Evolutionary conservation across 1,140 invertebrate genomes (phyloP), one percentile per base, ranked within the genome.

Genomic region (Ostrea denselamellosa): DNA sequence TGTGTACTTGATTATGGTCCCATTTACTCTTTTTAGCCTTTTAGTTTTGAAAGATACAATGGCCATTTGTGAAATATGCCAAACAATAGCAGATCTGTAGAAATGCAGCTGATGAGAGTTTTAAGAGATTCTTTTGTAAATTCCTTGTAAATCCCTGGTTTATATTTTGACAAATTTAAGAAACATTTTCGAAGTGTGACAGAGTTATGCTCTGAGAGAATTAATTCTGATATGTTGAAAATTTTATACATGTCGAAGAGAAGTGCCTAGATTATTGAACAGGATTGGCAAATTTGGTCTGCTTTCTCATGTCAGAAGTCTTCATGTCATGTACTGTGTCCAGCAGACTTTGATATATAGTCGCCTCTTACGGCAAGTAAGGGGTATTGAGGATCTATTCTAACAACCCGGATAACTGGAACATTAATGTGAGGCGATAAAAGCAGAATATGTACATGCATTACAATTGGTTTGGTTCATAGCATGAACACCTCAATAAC

Each of bases 21-120:
- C 34, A 84, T 90, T 25, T 88, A 91, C 56, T 86, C 90, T 12
- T 91, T 91, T 83, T 90, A 89, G 90, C 58, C 86, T 8, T 89
- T 86, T 77, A 87, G 68, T 34, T 91, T 85, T 53, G 83, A 85
- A 85, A 53, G 83, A 10, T 87, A 82, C 12, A 88, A 90, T 54
- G 89, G 89, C 17, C 17, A 85, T 51, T 54, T 90, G 19, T 86
- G 87, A 28, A 77, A 9, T 22, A 62, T 82, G 44, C 68, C 86
- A 12, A 87, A n/a, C 17, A 89, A 89, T 83, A 89, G 85, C 3
- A 56, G 65, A 19, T 52, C 44, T 5, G 56, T 89, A 34, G 87
- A 83, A 65, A 44, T 62, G n/a, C 86, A 87, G 65, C n/a, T 88
- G 5, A 88, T 88, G 86, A 28, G 85, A 62, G 68, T 85, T 56